Base-by-base conservation (phyloP, 2,113 vertebrate genomes). In the Mirounga angustirostris region DNA sequence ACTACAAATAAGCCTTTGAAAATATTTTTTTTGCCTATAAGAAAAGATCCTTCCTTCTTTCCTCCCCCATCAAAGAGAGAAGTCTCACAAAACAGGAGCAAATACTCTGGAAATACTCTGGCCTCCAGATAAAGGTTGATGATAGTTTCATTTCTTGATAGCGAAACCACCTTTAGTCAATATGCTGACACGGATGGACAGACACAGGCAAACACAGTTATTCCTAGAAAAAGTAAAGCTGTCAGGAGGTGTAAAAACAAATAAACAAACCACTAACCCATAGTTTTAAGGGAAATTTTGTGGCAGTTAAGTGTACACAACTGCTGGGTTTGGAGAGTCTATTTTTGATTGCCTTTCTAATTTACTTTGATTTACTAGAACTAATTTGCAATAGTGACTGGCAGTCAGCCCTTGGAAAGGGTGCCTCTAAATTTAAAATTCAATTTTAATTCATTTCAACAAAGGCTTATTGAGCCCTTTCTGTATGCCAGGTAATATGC, bases 391-490 rank as follows among this genome's bases (percentile, higher is more conserved):
- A 89, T 96, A 96, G 84, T 90, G 67, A 97, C 94, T 97, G 94
- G 95, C 97, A 97, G 89, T 91, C 52, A 26, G 97, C 95, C 71
- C 95, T 89, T 96, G 88, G 84, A 97, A 97, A 97, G 93, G 76
- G 84, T 97, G 74, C 30, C 94, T 97, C 97, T 97, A 97, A 97
- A 97, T 98, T 96, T 98, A 97, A 97, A 97, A 95, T 96, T 97
- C 96, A 96, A 97, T 98, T 98, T 97, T 96, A 97, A 95, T 94
- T 98, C 94, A 97, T 98, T 95, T 95, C 91, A 85, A 91, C 76
- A 97, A 94, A 96, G 76, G 92, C 95, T 92, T 97, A 95, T 92
- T 92, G 90, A 97, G 80, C 63, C 83, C 54, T 95, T 94, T 95
- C 50, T 95, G 91, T 93, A 69, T 81, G 74, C 80, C 40, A 82